Conservation (phyloP, 2,888 invertebrate species). For the Zygogramma bicolorata region DNA sequence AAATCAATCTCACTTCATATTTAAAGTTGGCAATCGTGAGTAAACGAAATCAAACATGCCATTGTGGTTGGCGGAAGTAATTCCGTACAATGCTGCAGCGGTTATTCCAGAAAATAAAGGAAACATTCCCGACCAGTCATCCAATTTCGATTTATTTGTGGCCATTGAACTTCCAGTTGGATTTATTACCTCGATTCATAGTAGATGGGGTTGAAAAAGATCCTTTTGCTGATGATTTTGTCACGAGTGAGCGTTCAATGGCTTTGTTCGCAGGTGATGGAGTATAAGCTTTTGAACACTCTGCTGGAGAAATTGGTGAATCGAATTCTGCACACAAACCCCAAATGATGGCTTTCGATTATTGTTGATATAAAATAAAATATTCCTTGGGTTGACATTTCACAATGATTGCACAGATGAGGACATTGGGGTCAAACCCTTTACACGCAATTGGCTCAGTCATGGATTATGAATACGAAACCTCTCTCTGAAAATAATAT, state of each 20-base stretch:
- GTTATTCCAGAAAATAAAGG: constrained; percentile 29
- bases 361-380: not conserved
- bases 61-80: not conserved
- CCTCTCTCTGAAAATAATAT: too few species aligned
- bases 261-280: not conserved
- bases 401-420: too few species aligned
- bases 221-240: constrained; percentile 5
- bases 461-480: too few species aligned
- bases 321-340: not conserved
- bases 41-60: not conserved
- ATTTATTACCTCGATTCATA: constrained; percentile 27
- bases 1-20: not conserved
- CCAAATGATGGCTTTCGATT: not conserved
- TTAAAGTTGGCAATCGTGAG: not conserved
- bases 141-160: constrained; percentile 34
- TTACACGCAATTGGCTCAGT: too few species aligned
- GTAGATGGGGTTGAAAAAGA: constrained; percentile 32
- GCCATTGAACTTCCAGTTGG: constrained; percentile 21
- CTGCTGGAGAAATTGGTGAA: not conserved
- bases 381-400: too few species aligned
- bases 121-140: constrained; percentile 18
- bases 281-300: not conserved
- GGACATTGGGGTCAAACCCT: too few species aligned
- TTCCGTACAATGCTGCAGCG: constrained; percentile 18
- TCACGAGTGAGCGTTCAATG: constrained; percentile 5